Conservation (phyloP, 2,888 invertebrate species). For the Philereme vetulata region DNA sequence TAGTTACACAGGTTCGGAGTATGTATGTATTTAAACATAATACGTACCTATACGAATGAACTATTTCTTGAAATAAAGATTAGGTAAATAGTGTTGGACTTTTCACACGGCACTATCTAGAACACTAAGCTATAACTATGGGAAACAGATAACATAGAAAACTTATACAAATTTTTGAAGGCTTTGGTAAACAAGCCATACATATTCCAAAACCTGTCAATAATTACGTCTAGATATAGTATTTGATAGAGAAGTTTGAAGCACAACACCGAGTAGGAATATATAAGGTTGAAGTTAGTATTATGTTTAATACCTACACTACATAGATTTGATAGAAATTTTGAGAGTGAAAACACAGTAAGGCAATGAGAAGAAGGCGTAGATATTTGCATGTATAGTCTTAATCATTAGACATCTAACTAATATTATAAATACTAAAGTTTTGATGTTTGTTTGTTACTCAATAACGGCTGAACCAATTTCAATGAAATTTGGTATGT, state of each 20-base stretch:
- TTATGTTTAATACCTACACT: slow-evolving; percentile 21
- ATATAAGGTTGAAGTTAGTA: slow-evolving; percentile 35
- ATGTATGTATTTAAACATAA: not conserved
- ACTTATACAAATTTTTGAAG: too few relatives aligned
- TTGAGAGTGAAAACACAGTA: slow-evolving; percentile 60
- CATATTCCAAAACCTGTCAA: too few relatives aligned
- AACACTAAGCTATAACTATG: too few relatives aligned
- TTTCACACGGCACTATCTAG: too few relatives aligned
- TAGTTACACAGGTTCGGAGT: not conserved
- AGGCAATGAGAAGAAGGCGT: slow-evolving; percentile 67
- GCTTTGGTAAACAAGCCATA: too few relatives aligned
- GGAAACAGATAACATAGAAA: too few relatives aligned
- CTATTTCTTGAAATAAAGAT: too few relatives aligned
- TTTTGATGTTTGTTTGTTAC: too few relatives aligned
- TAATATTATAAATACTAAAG: too few relatives aligned
- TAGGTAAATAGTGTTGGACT: too few relatives aligned
- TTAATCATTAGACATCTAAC: not conserved
- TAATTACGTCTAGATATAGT: slow-evolving; percentile 6
- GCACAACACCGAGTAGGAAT: slow-evolving; percentile 71
- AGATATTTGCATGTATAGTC: slow-evolving; percentile 23
- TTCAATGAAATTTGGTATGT: too few relatives aligned
- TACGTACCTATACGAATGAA: slow-evolving; percentile 44
- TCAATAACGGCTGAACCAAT: too few relatives aligned
- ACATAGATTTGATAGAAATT: slow-evolving; percentile 26
- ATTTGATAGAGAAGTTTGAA: slow-evolving; percentile 43